Evolutionary conservation across 2,888 invertebrate species (phyloP), one percentile per base, ranked within the genome.

Genomic region (Bursaphelenchus okinawaensis): DNA sequence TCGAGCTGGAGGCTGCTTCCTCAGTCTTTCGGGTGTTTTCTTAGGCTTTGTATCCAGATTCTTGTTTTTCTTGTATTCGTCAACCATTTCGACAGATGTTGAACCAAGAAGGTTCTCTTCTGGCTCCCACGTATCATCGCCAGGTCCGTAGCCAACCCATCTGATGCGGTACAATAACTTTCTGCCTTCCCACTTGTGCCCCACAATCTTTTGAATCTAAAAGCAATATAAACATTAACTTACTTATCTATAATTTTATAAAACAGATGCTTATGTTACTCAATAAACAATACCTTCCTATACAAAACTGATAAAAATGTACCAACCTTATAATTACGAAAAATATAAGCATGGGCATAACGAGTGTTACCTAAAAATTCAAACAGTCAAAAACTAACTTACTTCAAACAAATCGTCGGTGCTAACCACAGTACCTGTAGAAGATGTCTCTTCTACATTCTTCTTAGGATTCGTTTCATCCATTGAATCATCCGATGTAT

Each of bases 101-200:
- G 55, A 54, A 24, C 61, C 61, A 12, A 61, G 19, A 8, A 61
- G 26, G 23, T 61, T 19, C 9, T 19, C 19, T 19, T 60, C 61
- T 19, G 61, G 61, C 55, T 61, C 61, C 61, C 61, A 61, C 19
- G 61, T 61, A 24, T 61, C 61, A 16, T 16, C 22, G 7, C 19
- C 20, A 2, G 23, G 27, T 7, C 56, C 55, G 27, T 22, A 61
- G 12, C 55, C 55, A 8, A 61, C 54, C 61, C 61, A 61, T 12
- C 61, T 55, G 22, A 61, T 61, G 8, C 58, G 22, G 29, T 24
- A 61, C 1, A 54, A 20, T 9, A 54, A 9, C 19, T 54, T 54
- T 16, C 54, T 9, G 16, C 22, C 22, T 24, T 54, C 54, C 12
- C 12, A 24, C 19, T 54, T 54, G 54, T 54, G 54, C 12, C 54